A percentile compares a stretch with the other conserved stretches of the same genome.
phyloP scores from a whole-genome alignment of 2,113 vertebrate genomes.

The Cairina moschata region DNA sequence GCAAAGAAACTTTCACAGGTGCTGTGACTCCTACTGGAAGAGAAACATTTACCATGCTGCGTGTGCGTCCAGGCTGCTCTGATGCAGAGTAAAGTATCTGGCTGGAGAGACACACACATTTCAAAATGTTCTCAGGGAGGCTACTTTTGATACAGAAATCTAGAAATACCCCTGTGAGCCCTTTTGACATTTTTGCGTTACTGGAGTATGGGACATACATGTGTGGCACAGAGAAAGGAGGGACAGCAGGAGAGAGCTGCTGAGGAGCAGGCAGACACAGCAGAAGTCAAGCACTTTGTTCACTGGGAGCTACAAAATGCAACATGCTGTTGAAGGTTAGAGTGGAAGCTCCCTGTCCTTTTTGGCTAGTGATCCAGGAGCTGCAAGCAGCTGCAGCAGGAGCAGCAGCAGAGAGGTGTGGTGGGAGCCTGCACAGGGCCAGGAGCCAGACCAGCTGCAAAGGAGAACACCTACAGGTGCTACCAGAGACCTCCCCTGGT shows the following conservation, averaged over 20 bases:
- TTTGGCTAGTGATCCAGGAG: background rate
- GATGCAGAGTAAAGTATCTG: background rate
- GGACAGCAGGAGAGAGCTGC: background rate
- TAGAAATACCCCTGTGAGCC: background rate
- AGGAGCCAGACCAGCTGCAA: background rate
- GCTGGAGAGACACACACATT: background rate
- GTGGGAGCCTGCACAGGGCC: background rate
- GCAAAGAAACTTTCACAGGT: background rate
- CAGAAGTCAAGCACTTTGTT: background rate
- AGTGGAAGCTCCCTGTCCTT: background rate
- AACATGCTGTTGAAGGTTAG: background rate
- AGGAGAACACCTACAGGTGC: background rate
- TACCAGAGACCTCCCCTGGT: background rate
- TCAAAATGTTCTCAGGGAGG: background rate
- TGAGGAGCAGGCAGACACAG: background rate
- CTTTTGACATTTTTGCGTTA: background rate
- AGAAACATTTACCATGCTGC: background rate
- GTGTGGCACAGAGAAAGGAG: background rate
- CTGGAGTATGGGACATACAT: background rate
- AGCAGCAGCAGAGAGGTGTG: background rate
- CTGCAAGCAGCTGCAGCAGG: background rate
- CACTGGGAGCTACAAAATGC: background rate
- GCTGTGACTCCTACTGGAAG: background rate
- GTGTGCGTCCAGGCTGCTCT: background rate
- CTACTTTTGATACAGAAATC: background rate